Evolutionary conservation across 1,140 invertebrate genomes (phyloP), one percentile per base, ranked within the genome.

Genomic region (Atopsyche davidsoni): DNA sequence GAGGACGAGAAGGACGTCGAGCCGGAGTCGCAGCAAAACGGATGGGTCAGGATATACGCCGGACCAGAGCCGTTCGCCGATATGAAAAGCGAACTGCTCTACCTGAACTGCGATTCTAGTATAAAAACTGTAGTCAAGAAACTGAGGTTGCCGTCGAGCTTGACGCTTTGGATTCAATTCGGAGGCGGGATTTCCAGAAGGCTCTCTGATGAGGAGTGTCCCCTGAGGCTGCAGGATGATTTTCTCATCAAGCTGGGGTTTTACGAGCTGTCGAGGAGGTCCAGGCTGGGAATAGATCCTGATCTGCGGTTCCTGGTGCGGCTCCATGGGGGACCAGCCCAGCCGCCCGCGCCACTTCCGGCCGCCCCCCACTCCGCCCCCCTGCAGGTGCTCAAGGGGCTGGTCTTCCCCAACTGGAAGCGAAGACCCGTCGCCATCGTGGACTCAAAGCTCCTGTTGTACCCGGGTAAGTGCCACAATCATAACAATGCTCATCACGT

Each of bases 341-440:
- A 62, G 2, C 57, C 63, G 11, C 32, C 52, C 4, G 60, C 62
- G 10, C 17, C 24, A 10, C 34, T 46, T 3, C 62, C 64, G 17
- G 75, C 75, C 18, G 74, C 77, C 51, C 72, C 72, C 23, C 67
- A 73, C 54, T 78, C 77, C 45, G 80, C 80, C 1, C 75, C 75
- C 39, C 67, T 78, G n/a, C 66, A 78, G 16, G 70, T 83, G 16
- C 63, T 83, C 31, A 83, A 83, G 62, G 81, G 81, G 28, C 73
- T 82, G 49, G 81, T 83, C 42, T 80, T 82, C 60, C 81, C 81
- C 7, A 80, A 82, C 62, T 83, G 80, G 80, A 80, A 79, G 60
- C 70, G 74, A 34, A 66, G 79, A 46, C 68, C 73, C 6, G 68
- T 81, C 4, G 75, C 79, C 49, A 68, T 83, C 50, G 69, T 80